Evolutionary conservation across 2,888 invertebrate species (phyloP), one percentile per base, ranked within the genome.

Genomic region (Drosophila picticornis): DNA sequence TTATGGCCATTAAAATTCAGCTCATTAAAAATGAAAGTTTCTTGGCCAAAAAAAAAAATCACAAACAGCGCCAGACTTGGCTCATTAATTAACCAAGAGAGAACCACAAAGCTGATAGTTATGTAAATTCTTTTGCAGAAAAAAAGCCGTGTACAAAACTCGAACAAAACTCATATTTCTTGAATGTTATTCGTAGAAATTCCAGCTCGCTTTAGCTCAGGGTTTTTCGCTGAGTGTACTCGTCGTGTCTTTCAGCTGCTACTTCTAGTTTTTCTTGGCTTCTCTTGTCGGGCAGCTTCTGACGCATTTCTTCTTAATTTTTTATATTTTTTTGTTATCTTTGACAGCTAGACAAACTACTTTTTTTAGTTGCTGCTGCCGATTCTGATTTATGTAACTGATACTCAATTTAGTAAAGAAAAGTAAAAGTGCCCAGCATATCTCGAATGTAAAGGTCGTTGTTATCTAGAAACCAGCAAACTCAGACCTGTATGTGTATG

Each of bases 21-120:
- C 90, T 87, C 85, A 84, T 89, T 86, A 86, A 86, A 86, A 86
- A 89, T 73, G 85, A 86, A 86, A 86, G 85, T 86, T 77, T 80
- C 82, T 68, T 73, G 73, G 64, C 53, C 60, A 80, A 56, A 43
- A 51, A 53, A 29, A 32, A 10, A 50, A 65, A 31, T 55, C 19
- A 27, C 11, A 27, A 22, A 36, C 55, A 43, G 36, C 36, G 72
- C 63, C 53, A 77, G 75, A 16, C 75, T 67, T 59, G 69, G 63
- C 80, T 85, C 80, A 85, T 85, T 85, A 85, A 89, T 89, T 89
- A 84, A 65, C 72, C 81, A 68, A 65, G 36, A 29, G 16, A 22
- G 25, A 19, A 25, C 40, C 22, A 25, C 36, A 22, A 16, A 43
- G 36, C 53, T 56, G 48, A 56, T 60, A 59, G 52, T 63, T 78